These are phyloP conservation scores for Enteromius unitaeniatus DNA, from an alignment of 2,797 vertebrate species.

Conservation along the genomic window DNA sequence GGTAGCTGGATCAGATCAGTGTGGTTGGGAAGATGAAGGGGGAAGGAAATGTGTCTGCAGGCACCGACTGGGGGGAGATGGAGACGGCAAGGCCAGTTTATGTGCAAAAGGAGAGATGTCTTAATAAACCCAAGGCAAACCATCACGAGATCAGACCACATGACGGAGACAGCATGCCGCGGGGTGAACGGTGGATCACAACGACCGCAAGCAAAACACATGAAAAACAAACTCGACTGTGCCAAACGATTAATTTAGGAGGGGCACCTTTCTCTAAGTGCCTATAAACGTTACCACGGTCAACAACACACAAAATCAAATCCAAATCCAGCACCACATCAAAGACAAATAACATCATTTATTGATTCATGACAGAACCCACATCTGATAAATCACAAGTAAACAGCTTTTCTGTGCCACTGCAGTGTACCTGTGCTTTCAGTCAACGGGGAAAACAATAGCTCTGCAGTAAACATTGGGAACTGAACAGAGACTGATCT, in stretches of 20 bases:
- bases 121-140: slow-evolving; percentile 45
- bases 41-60: slow-evolving; percentile 74
- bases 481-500: slow-evolving; percentile 46
- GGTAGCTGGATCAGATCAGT: slow-evolving; percentile 75
- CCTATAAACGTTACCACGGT: not conserved
- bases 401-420: not conserved
- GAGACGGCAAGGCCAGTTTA: slow-evolving; percentile 79
- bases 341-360: slow-evolving; percentile 27
- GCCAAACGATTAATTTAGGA: slow-evolving; percentile 4
- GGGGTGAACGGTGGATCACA: slow-evolving; percentile 22
- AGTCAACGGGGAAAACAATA: slow-evolving; percentile 62
- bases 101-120: slow-evolving; percentile 21
- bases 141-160: slow-evolving; percentile 26
- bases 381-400: slow-evolving; percentile 25
- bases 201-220: slow-evolving; percentile 19
- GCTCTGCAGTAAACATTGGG: slow-evolving; percentile 72
- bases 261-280: slow-evolving; percentile 5
- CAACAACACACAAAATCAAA: not conserved
- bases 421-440: not conserved
- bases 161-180: slow-evolving; percentile 25
- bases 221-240: slow-evolving; percentile 4
- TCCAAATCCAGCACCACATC: slow-evolving; percentile 26
- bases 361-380: not conserved
- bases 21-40: slow-evolving; percentile 72
- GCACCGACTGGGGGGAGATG: slow-evolving; percentile 77